Base-by-base conservation (phyloP, 2,888 invertebrate species). In the Nasonovia ribisnigri region DNA sequence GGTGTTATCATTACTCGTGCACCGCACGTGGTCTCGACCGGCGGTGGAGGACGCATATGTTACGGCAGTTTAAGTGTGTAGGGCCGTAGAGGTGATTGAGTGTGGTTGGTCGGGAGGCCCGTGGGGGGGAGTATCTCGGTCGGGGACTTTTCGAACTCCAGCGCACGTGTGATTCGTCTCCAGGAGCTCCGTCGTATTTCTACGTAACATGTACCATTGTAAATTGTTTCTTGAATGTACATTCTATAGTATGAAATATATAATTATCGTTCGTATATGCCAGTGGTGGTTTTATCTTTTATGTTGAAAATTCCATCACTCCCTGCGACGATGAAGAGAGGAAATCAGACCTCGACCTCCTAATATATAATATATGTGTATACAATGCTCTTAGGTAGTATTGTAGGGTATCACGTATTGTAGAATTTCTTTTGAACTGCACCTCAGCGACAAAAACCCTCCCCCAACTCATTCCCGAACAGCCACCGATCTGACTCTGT, bases 361-460 rank as follows among this genome's bases (percentile, higher is more conserved):
- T 77, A 3, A 77, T 42, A 36, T 24, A 77, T n/a, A 36, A 20
- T 20, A 16, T 26, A 77, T 20, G 77, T 29, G 60, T 60, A 60
- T 77, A 77, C 77, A 77, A 77, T 36, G 77, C 36, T 77, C 36
- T 77, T 77, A 77, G 77, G 77, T 77, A 57, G 57, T 77, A 77
- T 77, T 77, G 77, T 43, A 43, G 89, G 89, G 57, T n/a, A n/a
- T 89, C 89, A 57, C 43, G 89, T 89, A 60, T 89, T 89, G 16
- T 89, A 57, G 89, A 60, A 60, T 89, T 43, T 57, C 16, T 16
- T 89, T 89, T 29, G 88, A 54, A 88, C 29, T 77, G 77, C 20
- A 77, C 77, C 77, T 77, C 36, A 36, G 77, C 77, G 20, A 77
- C 36, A 77, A 36, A 36, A 77, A 36, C 77, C 77, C 8, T 26